These are phyloP conservation scores for Spheniscus mendiculus DNA, from an alignment of 2,113 vertebrate genomes.

Conservation along the genomic window DNA sequence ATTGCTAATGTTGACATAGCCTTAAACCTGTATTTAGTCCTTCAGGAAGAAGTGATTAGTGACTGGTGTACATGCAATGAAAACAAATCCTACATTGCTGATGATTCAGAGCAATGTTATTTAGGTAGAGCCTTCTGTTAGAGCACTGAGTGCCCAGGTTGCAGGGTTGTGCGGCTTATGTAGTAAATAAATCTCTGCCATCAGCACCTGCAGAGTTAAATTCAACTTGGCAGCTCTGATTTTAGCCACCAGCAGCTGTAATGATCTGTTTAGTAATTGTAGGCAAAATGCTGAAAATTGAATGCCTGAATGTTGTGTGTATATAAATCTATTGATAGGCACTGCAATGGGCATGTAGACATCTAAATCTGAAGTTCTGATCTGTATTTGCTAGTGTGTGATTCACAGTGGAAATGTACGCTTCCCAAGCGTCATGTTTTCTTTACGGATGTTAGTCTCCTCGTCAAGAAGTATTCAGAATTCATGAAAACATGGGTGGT, in stretches of 20 bases:
- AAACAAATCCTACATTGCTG: neutral
- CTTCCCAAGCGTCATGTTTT: neutral
- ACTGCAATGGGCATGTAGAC: neutral
- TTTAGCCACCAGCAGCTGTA: slow-evolving; percentile 4
- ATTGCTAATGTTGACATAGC: neutral
- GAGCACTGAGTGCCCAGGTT: neutral
- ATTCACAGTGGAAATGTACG: neutral
- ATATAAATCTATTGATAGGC: neutral
- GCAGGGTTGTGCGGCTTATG: neutral
- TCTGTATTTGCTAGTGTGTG: neutral
- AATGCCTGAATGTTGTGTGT: neutral
- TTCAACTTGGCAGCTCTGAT: neutral
- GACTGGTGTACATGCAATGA: neutral
- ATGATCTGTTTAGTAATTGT: neutral
- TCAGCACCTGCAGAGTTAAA: neutral
- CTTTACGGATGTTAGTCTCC: neutral
- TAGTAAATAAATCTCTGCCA: neutral
- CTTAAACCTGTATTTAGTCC: neutral
- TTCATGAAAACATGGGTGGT: neutral
- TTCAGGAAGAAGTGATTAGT: neutral
- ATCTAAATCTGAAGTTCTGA: neutral
- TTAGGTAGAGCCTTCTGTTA: neutral
- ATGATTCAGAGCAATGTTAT: neutral
- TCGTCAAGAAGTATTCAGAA: neutral
- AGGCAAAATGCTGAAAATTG: neutral